These are phyloP conservation scores for Triops cancriformis DNA, from an alignment of 1,140 invertebrate species.

Conservation along the genomic window DNA sequence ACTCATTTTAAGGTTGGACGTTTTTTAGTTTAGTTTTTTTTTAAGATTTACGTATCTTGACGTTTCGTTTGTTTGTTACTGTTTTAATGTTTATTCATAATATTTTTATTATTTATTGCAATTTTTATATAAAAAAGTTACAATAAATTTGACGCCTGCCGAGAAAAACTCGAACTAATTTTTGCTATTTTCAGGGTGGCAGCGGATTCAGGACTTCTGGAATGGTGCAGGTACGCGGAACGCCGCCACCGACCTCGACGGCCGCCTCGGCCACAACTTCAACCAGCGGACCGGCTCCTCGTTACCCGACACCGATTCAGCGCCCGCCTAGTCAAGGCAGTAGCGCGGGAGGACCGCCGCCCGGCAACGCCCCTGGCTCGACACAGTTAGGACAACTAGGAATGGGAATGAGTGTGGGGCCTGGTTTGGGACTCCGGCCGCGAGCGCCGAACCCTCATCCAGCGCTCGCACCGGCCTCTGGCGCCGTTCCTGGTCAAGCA, in stretches of 20 bases:
- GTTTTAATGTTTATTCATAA: no score
- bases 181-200: not conserved
- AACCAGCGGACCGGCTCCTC: constrained; percentile 15
- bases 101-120: no score
- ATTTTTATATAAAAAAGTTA: no score
- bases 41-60: no score
- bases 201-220: not conserved
- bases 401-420: not conserved
- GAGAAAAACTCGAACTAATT: not conserved
- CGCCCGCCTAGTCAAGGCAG: constrained; percentile 13
- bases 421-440: constrained; percentile 19
- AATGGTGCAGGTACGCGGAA: constrained; percentile 23
- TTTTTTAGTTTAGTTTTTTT: no score
- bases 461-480: constrained; percentile 19
- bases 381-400: constrained; percentile 10
- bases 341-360: not conserved
- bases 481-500: constrained; percentile 21
- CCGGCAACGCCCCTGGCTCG: not conserved
- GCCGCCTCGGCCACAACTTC: not conserved
- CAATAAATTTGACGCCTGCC: no score
- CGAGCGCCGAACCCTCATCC: constrained; percentile 26
- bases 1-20: no score
- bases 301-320: constrained; percentile 26
- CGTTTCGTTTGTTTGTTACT: no score
- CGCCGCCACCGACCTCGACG: constrained; percentile 22